Base-by-base conservation (phyloP, 1,140 invertebrate genomes). In the Sarcophaga peregrina region DNA sequence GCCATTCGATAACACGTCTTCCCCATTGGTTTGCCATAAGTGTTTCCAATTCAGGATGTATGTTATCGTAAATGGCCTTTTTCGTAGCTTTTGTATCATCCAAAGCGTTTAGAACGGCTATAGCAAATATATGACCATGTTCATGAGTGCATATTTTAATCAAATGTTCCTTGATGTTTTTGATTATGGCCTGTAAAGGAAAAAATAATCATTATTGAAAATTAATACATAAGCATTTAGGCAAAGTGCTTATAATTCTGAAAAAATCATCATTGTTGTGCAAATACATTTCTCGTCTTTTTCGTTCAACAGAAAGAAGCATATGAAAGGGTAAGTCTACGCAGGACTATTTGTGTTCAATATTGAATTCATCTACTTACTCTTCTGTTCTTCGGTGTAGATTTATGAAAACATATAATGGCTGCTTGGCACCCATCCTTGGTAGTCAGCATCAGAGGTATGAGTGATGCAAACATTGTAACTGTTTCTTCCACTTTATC, bases 51-150 rank as follows among this genome's bases (percentile, higher is more conserved):
- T 95, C 93, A 8, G 92, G 93, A 46, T 95, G 90, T 75, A 99
- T 90, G 86, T 97, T 95, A 80, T 95, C 91, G 20, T 96, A 91
- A 72, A 96, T 93, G 13, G 94, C 93, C 91, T 98, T 98, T 85
- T 95, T 95, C 25, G 98, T 92, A 0, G 98, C 91, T 75, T 97
- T 95, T 4, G 97, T 99, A 86, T 99, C 97, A 91, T 99, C 98
- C 1, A 98, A 94, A n/a, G 93, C 93, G 89, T 98, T 97, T 84
- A 98, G 94, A 74, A 98, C 92, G 0, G 96, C 94, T 82, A 98
- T 91, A 48, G 99, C 89, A 9, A 97, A 93, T 20, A 96, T 90
- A 88, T 97, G 95, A 0, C 97, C 97, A 87, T 97, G 94, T 90
- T 98, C 96, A 84, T 98, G 97, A 52, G 93, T 94, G 25, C 94